Conservation (phyloP, 2,797 vertebrate genomes). For the Bufotes viridis region DNA sequence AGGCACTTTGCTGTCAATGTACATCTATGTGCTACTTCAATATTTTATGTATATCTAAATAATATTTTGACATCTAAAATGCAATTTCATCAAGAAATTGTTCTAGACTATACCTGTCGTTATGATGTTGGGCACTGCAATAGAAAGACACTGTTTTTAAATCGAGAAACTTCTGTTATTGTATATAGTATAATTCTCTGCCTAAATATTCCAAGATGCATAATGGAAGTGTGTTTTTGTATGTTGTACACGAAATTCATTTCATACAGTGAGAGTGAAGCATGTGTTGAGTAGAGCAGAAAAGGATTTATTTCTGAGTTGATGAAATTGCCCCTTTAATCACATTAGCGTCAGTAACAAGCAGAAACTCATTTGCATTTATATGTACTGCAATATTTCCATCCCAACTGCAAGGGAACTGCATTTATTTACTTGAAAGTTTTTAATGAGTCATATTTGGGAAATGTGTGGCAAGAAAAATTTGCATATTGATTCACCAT, state of each 20-base stretch:
- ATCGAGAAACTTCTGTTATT: neutral
- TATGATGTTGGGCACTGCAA: neutral
- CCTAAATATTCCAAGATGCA: constrained; percentile 18
- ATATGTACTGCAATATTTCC: constrained; percentile 18
- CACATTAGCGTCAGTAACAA: constrained; percentile 60
- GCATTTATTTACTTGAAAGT: constrained; percentile 70
- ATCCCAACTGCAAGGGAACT: constrained; percentile 55
- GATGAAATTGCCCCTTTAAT: constrained; percentile 63
- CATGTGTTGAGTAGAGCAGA: constrained; percentile 53
- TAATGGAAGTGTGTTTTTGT: constrained; percentile 33
- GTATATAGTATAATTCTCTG: neutral
- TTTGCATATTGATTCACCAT: constrained; percentile 77
- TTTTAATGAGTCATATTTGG: constrained; percentile 71
- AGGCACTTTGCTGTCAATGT: no score
- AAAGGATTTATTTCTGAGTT: constrained; percentile 59
- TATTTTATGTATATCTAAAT: no score
- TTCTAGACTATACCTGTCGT: neutral
- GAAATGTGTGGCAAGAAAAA: constrained; percentile 68
- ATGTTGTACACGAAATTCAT: constrained; percentile 39
- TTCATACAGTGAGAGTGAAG: constrained; percentile 23
- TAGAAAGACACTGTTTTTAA: neutral
- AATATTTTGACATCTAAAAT: no score
- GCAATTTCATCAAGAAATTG: no score
- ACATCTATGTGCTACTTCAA: no score
- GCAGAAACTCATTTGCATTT: constrained; percentile 55